phyloP scores from a whole-genome alignment of 2,888 invertebrate species.

The Petrophora chlorosata region DNA sequence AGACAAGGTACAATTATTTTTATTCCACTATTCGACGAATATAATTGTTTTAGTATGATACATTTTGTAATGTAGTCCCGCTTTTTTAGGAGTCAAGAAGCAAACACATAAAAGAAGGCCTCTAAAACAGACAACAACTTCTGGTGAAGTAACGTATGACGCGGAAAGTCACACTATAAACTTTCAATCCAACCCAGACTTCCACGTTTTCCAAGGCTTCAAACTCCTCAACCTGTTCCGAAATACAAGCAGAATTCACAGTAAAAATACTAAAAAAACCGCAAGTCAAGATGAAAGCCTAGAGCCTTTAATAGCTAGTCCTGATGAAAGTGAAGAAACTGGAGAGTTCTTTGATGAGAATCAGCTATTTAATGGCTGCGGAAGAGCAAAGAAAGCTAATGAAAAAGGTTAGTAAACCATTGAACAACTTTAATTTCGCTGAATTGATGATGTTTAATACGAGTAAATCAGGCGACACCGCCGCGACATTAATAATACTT shows the following conservation, averaged over 20 bases:
- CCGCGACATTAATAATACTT: no score
- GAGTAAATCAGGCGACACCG: no score
- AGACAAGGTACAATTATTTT: constrained; percentile 53
- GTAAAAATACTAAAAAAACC: constrained; percentile 46
- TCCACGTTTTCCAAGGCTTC: constrained; percentile 69
- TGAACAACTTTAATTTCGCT: no score
- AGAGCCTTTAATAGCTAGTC: constrained; percentile 37
- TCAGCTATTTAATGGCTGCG: constrained; percentile 60
- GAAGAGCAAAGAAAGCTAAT: constrained; percentile 40
- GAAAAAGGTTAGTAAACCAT: constrained; percentile 25
- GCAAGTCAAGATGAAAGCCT: constrained; percentile 47
- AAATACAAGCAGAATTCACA: constrained; percentile 51
- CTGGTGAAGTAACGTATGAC: constrained; percentile 45
- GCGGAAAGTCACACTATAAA: constrained; percentile 61
- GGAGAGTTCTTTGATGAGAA: constrained; percentile 44
- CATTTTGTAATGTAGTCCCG: background rate
- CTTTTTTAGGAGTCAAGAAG: constrained; percentile 25
- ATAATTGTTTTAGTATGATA: background rate
- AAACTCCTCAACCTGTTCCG: constrained; percentile 66
- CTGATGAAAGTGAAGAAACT: constrained; percentile 38
- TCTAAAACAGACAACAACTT: constrained; percentile 46
- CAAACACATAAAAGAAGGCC: constrained; percentile 44
- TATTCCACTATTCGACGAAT: background rate
- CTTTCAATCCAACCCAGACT: constrained; percentile 70
- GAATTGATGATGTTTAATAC: no score